Evolutionary conservation across 2,113 vertebrate species (phyloP), one percentile per base, ranked within the genome.

Genomic region (Myxocyprinus asiaticus): DNA sequence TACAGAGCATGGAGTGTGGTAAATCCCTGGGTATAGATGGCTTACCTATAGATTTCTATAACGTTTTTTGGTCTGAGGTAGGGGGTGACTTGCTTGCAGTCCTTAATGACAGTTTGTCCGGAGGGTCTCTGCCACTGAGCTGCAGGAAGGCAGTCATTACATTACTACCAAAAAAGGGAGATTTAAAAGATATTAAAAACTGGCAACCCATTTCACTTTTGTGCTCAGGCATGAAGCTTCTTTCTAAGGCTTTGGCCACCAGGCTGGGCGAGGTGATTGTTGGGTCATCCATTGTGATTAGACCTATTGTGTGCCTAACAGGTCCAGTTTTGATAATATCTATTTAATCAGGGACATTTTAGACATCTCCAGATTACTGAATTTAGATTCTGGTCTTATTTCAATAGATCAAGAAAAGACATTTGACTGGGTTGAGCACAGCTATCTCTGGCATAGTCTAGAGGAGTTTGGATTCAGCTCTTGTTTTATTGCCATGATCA

Each of bases 401-500:
- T 59, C 56, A n/a, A 2, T 59, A 6, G 5, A 59, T 9, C 63
- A 65, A 65, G 63, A 65, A 65, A 65, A 65, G 63, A 11, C 42
- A 4, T 65, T 65, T 12, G 63, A 44, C 4, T 44, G 63, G 22
- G 63, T 65, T 65, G 63, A 65, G 6, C 42, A 65, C 44, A 22
- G 44, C 33, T 65, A n/a, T n/a, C 22, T 65, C 7, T 65, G 63
- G 63, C 9, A 65, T 6, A 65, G 33, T 4, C 9, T 15, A 4
- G 7, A 10, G 10, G 50, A 9, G 9, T 51, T 51, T 51, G 7
- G 9, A 9, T 51, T 47, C 7, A 7, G 50, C 3, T 51, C 50
- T 1, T 3, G 9, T 63, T 64, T 77, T 14, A 65, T 81, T 33
- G 56, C 4, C 17, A 77, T 62, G 47, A 70, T 81, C 8, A 17